Evolutionary conservation across 2,888 invertebrate species (phyloP), one percentile per base, ranked within the genome.

Genomic region (Sinotaia quadrata): DNA sequence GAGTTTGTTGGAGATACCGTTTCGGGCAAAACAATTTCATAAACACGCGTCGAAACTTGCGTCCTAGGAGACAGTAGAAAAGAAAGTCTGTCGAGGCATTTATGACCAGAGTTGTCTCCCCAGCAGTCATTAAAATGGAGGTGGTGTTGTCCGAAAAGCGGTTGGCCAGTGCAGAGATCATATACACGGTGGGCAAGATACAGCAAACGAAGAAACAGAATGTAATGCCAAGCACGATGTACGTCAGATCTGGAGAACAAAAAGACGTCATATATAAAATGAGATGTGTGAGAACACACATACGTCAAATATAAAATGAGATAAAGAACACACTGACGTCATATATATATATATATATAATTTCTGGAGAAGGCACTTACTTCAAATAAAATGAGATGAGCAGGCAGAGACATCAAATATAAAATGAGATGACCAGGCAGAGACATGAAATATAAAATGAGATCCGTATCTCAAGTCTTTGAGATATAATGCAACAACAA

Each of bases 31-130:
- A 68, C 21, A 65, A 27, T 29, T 59, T 57, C 7, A 70, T 29
- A 49, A 75, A 74, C 24, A 68, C 58, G 29, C 29, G 57, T 24
- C 75, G 36, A 61, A 75, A 75, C 66, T 62, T 69, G 4, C 71
- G 67, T 2, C 75, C 75, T 52, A 74, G 68, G 31, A 75, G 63
- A 27, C 75, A 75, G 69, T 75, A 75, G 71, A 75, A 75, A 57
- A 74, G 69, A 51, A 75, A 75, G 69, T 75, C 70, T 4, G 71
- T 72, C 51, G 74, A 67, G 5, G 78, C 73, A 68, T 76, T 79
- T 54, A 72, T 61, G 15, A 73, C 68, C 18, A 77, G 68, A 67
- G 74, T 75, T 33, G 73, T 74, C 62, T 75, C 75, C 10, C 70
- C 69, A 5, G 69, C 67, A 12, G 68, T 67, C 21, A 75, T 29